Base-by-base conservation (phyloP, 2,113 vertebrate genomes). In the Dipodomys spectabilis region DNA sequence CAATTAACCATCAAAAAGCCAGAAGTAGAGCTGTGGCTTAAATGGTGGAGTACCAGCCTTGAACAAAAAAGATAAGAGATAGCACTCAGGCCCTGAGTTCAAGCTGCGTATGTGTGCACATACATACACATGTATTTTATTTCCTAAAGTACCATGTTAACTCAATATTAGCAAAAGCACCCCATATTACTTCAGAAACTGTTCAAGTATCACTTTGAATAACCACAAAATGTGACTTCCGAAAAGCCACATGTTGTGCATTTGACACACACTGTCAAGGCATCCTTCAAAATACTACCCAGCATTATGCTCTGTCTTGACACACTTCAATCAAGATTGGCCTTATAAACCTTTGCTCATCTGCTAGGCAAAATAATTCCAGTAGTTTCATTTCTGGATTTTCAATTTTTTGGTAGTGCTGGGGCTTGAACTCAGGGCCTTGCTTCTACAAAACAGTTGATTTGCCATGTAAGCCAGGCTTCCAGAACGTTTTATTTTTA, bases 81-180 rank as follows among this genome's bases (percentile, higher is more conserved):
- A 49, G 49, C 8, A 49, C 49, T 49, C 49, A 49, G 49, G 49
- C 12, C 49, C 49, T 49, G 49, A 49, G 49, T 49, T 49, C 49
- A 49, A 49, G 49, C 12, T 12, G 1, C 49, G 49, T 49, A 11
- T 49, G 49, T 49, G 49, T 49, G 9, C 49, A 49, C 49, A 49
- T 10, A 49, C 49, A 49, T 12, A 49, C 49, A 35, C 13, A 67
- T 18, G 53, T 49, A 80, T n/a, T 32, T 68, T 74, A 30, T 68
- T 95, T 89, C 19, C 72, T 32, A 44, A 65, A 53, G 60, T 85
- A 15, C 81, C 82, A 16, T 53, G 69, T 80, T 68, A 86, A 86
- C 60, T 69, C 27, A 75, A 9, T 49, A 35, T 30, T 45, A 81
- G 15, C 30, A 57, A 94, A 60, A 77, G 6, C 49, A 75, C 53